Evolutionary conservation across 2,797 vertebrate genomes (phyloP), one percentile per base, ranked within the genome.

Genomic region (Crocodylus rhombifer): DNA sequence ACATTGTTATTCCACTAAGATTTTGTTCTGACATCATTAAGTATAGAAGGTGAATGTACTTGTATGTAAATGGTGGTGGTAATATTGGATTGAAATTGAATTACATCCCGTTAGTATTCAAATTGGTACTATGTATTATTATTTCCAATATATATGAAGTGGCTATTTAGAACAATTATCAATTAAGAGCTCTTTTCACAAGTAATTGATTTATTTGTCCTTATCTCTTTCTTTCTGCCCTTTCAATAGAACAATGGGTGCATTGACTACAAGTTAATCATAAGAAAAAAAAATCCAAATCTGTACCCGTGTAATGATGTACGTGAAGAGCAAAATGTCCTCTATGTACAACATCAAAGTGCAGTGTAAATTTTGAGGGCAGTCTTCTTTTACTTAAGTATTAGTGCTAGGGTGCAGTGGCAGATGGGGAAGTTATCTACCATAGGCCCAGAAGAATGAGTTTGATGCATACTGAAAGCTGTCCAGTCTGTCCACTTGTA

Each of bases 151-250:
- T 94, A 87, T 81, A 82, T 42, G 15, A 96, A 94, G 60, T 88
- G 71, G 36, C 80, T 95, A 76, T 97, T 96, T 96, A 93, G 94
- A 95, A 80, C 94, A 95, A 93, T 92, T 94, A 96, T 93, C 83
- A 88, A 92, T 94, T 92, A 94, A 93, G 85, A 84, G 80, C 76
- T 95, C 86, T 90, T 81, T 74, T 82, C 89, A 80, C 28, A 82
- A 57, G 21, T 79, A 87, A 91, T 57, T 69, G 65, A 2, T 3
- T 77, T 91, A 80, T 63, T 21, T 95, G 64, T 71, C 63, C 93
- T 97, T 51, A 92, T 91, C 83, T 87, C 86, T 88, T 95, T 78
- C 23, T 81, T 90, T 92, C 63, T 88, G 92, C n/a, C 33, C 4
- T 69, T 6, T 15, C 65, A 8, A 25, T 42, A 76, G 28, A 91